Evolutionary conservation across 1,140 invertebrate species (phyloP), one percentile per base, ranked within the genome.

Genomic region (Zaprionus ornatus): DNA sequence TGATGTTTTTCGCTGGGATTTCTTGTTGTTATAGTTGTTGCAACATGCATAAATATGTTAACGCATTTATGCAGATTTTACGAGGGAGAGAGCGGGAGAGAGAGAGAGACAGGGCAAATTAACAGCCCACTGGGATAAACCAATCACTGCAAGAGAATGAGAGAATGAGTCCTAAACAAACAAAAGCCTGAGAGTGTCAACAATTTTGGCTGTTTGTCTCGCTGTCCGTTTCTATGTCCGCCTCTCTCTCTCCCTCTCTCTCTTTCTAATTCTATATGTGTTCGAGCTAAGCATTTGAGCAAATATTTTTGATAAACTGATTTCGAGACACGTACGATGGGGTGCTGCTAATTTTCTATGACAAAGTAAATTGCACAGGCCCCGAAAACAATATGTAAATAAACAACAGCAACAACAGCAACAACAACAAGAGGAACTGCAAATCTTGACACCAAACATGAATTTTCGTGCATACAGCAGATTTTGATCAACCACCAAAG

Each of bases 291-390:
- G 84, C 79, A 80, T 79, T 87, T 90, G 80, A 57, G 84, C 63
- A 84, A 87, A 87, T 87, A 87, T 87, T 87, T 87, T 86, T 80
- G 80, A 79, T 68, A 82, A 87, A 82, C 82, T 87, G 77, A 84
- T 88, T 88, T 87, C 70, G 64, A 66, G 63, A 60, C 67, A 76
- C 76, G 62, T 79, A 35, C 40, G 32, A 37, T 12, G 60, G 68
- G 45, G 52, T 65, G 80, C 75, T 84, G 83, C 83, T 87, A 87
- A 87, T 87, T 87, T 88, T 80, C 84, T 59, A 68, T 85, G 69
- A 74, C 74, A 60, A 71, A 62, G 65, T 78, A 74, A 80, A 77
- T 81, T 25, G n/a, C 32, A 77, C 21, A 19, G 21, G 19, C 10
- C 45, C 40, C 40, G 40, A 50, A 50, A 50, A 70, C 67, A 81